Base-by-base conservation (phyloP, 2,888 invertebrate genomes). In the Morpho achilles region DNA sequence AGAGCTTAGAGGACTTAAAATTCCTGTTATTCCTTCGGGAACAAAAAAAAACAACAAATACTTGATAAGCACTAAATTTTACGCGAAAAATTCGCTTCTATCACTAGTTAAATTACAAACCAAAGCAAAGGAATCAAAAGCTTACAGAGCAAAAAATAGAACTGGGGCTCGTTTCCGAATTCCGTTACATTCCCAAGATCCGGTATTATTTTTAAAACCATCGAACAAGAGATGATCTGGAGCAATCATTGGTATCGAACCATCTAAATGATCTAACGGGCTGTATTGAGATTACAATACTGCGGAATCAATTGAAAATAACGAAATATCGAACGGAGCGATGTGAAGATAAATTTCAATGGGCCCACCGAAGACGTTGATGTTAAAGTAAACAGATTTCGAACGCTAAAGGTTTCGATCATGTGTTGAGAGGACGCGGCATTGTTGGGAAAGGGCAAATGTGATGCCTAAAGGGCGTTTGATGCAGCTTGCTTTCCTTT, bases 221-320 rank as follows among this genome's bases (percentile, higher is more conserved):
- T 49, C 50, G 70, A 72, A 70, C 76, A 84, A 83, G 53, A 53
- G 59, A 63, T 57, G 63, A 61, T 59, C 75, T 80, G 74, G 80
- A 78, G 70, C 79, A 73, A 75, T 78, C 67, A 76, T 78, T 78
- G 76, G 75, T 83, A 77, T 67, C 72, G 65, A 63, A 66, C 70
- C 72, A 82, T 82, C 77, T 77, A 66, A 77, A 76, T 75, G 65
- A 66, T 59, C 60, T 82, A 70, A 72, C 72, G 71, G 73, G 62
- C 53, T 53, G 57, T 50, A 57, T 56, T 56, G 60, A 68, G 64
- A 66, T 62, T 62, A 69, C 68, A 70, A 70, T 69, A 68, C 65
- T 63, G 65, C 56, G 59, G 67, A 68, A 67, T 72, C 71, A 72
- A 71, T 71, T 69, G 72, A 67, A 71, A 69, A 71, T 68, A 70